Base-by-base conservation (phyloP, 2,888 invertebrate genomes). In the Noctua janthe region DNA sequence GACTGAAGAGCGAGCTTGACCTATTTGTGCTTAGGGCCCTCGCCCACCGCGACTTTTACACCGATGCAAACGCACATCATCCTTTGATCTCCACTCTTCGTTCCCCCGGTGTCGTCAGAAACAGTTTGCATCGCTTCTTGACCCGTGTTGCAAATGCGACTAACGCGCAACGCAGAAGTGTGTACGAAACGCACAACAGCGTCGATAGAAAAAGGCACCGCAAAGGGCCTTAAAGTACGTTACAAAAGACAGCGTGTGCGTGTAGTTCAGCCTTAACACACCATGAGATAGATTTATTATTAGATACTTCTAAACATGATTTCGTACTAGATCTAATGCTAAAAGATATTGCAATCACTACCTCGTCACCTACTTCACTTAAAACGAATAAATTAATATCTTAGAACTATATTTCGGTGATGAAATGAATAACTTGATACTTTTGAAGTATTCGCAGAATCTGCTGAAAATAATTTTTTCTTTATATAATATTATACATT, bases 311-410 rank as follows among this genome's bases (percentile, higher is more conserved):
- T 66, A 47, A 74, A 76, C 73, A 86, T 76, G 76, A 76, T 85
- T 86, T 79, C 67, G 13, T 83, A 86, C 49, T 49, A 39, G 1
- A 76, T 72, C 62, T 84, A 84, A 80, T 29, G 3, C 71, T 87
- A 76, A 20, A 29, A 23, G 35, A 76, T 83, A 87, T 83, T 83
- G 67, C 80, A 87, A 84, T 66, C 20, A 47, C 64, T 87, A 87
- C 29, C 51, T 51, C 13, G 71, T 54, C 35, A 62, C n/a, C 51
- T 73, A 72, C n/a, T 23, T 67, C 6, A 49, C 71, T 78, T 86
- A 78, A 59, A 72, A 43, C 39, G 0, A 74, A 74, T 78, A 62
- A 59, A 49, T 66, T 47, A 73, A 66, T 76, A 51, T 71, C 51
- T 20, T 71, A 76, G 17, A n/a, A 72, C 43, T 54, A 71, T 20